Conservation (phyloP, 1,140 invertebrate genomes). For the Aphaenogaster ashmeadi region DNA sequence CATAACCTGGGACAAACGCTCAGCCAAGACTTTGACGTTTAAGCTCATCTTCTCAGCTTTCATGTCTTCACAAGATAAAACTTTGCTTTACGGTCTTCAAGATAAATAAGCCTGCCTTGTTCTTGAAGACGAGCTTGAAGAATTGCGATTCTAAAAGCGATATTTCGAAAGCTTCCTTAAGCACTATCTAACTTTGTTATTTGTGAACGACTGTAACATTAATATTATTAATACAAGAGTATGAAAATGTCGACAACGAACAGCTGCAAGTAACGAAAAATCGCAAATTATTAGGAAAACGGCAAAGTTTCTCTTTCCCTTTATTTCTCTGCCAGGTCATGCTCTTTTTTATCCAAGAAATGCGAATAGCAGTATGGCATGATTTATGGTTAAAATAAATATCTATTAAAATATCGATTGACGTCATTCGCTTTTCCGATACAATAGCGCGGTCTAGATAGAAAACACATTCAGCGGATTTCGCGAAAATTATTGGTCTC, state of each 20-base stretch:
- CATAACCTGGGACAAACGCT: slow-evolving; percentile 36
- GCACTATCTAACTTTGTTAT: background rate
- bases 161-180: slow-evolving; percentile 10
- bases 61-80: slow-evolving; percentile 38
- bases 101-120: slow-evolving; percentile 44
- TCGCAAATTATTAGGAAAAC: background rate
- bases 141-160: background rate
- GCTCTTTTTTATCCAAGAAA: background rate
- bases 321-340: background rate
- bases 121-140: background rate
- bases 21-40: slow-evolving; percentile 21
- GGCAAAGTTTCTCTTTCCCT: background rate
- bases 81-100: background rate
- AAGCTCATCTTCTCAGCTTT: slow-evolving; percentile 22
- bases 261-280: background rate
- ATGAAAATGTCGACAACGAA: background rate
- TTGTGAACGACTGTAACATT: slow-evolving; percentile 5
- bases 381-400: slow-evolving; percentile 53
- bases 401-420: slow-evolving; percentile 44
- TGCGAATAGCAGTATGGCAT: background rate
- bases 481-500: slow-evolving; percentile 8
- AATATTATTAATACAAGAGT: slow-evolving; percentile 11
- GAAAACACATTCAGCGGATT: slow-evolving; percentile 40
- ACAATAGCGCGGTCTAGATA: background rate
- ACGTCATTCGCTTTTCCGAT: slow-evolving; percentile 33